Evolutionary conservation across 2,797 vertebrate species (phyloP), one percentile per base, ranked within the genome.

Genomic region (Oryzias dopingdopingensis): DNA sequence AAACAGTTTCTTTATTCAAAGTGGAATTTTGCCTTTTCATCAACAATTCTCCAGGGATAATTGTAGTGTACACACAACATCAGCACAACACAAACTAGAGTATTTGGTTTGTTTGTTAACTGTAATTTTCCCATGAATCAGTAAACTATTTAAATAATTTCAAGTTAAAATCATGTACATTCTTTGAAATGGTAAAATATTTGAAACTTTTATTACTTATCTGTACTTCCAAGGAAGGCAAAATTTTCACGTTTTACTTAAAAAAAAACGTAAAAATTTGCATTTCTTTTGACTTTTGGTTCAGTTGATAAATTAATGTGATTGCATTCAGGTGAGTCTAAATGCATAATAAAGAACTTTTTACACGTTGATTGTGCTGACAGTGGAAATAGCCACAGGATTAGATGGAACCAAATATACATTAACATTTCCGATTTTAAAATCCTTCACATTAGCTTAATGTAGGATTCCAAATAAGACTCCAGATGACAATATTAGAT

Each of bases 81-180:
- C 62, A 66, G 73, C 69, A 42, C 13, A 45, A 46, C 14, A 37
- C 63, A 55, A 65, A 76, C 26, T 22, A 16, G 46, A 49, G 26
- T 74, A 71, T 76, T 26, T 23, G 55, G 77, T 83, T 87, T 77
- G 81, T 72, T 68, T 70, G 49, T 74, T 70, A 73, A 71, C 66
- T 74, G 74, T 67, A 75, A 54, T 62, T 29, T 64, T 56, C 58
- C 41, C 70, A 56, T 72, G 65, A 59, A 77, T 50, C 64, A 42
- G 50, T 87, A 85, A 88, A 84, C 79, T 74, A 44, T 81, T 89
- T 83, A 81, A 89, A 82, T 52, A 23, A 37, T 32, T 62, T 62
- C 56, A 68, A 78, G 66, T 81, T 84, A 84, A 83, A 62, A 70
- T 69, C 75, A 79, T 79, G 42, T 55, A 57, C 53, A 45, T 3